Conservation (phyloP, 2,113 vertebrate genomes). For the Panthera tigris region DNA sequence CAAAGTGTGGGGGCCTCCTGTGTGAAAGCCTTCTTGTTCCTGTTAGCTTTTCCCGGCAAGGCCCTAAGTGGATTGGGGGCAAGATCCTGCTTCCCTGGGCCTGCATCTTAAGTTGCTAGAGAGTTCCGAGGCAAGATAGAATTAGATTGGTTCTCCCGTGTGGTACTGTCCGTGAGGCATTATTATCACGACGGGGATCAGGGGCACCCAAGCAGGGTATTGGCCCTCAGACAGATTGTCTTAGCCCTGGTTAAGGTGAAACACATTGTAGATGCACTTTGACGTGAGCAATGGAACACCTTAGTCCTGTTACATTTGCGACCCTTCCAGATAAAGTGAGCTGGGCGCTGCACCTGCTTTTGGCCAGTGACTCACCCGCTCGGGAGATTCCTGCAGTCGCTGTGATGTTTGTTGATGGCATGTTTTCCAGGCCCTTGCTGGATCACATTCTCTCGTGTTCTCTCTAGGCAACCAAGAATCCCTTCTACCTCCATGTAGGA, state of each 20-base stretch:
- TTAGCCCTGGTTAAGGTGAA: background rate
- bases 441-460: background rate
- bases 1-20: background rate
- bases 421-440: background rate
- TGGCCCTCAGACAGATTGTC: background rate
- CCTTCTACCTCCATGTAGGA: slow-evolving; percentile 98
- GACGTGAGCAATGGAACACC: rapidly evolving
- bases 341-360: too few relatives aligned
- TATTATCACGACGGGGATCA: background rate
- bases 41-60: background rate
- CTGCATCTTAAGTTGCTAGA: background rate
- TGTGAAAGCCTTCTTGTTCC: background rate
- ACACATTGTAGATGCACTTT: background rate
- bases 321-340: background rate
- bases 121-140: background rate
- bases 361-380: background rate
- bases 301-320: background rate
- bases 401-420: background rate
- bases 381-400: background rate
- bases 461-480: slow-evolving; percentile 97
- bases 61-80: background rate
- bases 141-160: background rate
- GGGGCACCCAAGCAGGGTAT: background rate
- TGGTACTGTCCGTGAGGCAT: rapidly evolving
- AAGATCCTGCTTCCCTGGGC: background rate